These are phyloP conservation scores for Anarrhichthys ocellatus DNA, from an alignment of 2,113 vertebrate species.

Conservation along the genomic window DNA sequence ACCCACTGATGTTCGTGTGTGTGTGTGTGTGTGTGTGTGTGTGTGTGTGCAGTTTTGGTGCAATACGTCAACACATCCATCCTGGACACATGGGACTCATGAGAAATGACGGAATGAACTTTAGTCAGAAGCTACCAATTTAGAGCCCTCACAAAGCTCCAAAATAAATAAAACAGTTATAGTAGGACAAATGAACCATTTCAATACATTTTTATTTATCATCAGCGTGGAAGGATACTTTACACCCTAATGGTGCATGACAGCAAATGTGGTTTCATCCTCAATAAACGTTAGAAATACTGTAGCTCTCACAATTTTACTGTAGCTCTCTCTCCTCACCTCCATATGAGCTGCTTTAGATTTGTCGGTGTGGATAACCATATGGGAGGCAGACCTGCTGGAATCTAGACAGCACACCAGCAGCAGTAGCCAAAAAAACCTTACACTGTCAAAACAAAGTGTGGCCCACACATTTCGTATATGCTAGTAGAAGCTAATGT, in stretches of 20 bases:
- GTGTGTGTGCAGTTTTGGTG: constrained; percentile 28
- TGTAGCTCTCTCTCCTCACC: constrained; percentile 10
- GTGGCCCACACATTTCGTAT: constrained; percentile 48
- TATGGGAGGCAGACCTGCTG: constrained; percentile 57
- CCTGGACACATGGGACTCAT: constrained; percentile 53
- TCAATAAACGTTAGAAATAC: constrained; percentile 31
- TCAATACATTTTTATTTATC: constrained; percentile 1
- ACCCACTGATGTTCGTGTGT: not conserved
- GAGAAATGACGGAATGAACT: constrained; percentile 40
- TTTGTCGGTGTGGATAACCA: constrained; percentile 42
- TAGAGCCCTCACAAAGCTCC: constrained; percentile 4
- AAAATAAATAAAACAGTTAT: constrained; percentile 29
- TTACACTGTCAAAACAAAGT: constrained; percentile 77
- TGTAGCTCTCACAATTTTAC: not conserved
- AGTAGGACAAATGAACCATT: not conserved
- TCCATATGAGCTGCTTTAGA: constrained; percentile 22
- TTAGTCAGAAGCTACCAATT: constrained; percentile 38
- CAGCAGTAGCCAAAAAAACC: constrained; percentile 67
- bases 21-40: constrained; percentile 1
- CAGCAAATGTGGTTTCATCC: constrained; percentile 16
- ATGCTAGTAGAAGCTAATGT: constrained; percentile 17
- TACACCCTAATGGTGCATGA: constrained; percentile 1
- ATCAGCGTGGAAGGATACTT: constrained; percentile 2
- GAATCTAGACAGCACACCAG: constrained; percentile 33
- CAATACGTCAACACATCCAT: constrained; percentile 48